Evolutionary conservation across 1,140 invertebrate species (phyloP).

Genomic region (Drosophila nannoptera): DNA sequence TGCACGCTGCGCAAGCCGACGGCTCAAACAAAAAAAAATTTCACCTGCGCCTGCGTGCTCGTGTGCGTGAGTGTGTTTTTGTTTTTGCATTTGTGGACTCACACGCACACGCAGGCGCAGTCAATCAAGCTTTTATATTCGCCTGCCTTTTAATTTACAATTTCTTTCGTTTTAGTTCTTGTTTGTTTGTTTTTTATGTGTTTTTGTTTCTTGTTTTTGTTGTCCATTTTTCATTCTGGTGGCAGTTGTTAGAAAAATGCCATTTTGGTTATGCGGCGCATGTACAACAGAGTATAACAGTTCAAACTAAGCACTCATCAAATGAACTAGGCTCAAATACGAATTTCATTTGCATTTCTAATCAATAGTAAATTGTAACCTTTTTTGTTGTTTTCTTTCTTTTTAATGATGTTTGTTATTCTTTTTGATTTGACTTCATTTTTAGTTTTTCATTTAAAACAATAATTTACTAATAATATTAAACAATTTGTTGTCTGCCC

Average conservation of each 20-base stretch:
- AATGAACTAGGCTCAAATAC: constrained; percentile 20
- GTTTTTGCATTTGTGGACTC: constrained; percentile 10
- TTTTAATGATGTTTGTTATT: constrained; percentile 10
- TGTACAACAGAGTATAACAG: constrained; percentile 51
- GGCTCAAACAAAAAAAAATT: constrained; percentile 13
- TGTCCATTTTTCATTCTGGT: background rate
- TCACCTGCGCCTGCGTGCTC: constrained; percentile 13
- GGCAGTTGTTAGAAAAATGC: constrained; percentile 54
- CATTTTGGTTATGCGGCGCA: constrained; percentile 30
- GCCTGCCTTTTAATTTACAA: constrained; percentile 36
- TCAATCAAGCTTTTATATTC: constrained; percentile 12
- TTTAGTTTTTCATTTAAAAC: constrained; percentile 38
- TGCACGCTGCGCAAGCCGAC: constrained; percentile 52
- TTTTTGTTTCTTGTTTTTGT: background rate
- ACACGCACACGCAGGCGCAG: constrained; percentile 5
- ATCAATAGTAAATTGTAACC: constrained; percentile 30
- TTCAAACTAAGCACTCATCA: background rate
- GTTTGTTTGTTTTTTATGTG: constrained; percentile 2
- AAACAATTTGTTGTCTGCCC: constrained; percentile 28
- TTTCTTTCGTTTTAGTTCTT: constrained; percentile 14
- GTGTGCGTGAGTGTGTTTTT: constrained; percentile 21
- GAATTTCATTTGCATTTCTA: constrained; percentile 22
- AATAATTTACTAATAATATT: constrained; percentile 71
- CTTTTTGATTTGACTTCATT: constrained; percentile 31
- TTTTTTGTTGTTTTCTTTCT: background rate